Evolutionary conservation across 2,888 invertebrate genomes (phyloP).

Genomic region (Lumbricus terrestris): DNA sequence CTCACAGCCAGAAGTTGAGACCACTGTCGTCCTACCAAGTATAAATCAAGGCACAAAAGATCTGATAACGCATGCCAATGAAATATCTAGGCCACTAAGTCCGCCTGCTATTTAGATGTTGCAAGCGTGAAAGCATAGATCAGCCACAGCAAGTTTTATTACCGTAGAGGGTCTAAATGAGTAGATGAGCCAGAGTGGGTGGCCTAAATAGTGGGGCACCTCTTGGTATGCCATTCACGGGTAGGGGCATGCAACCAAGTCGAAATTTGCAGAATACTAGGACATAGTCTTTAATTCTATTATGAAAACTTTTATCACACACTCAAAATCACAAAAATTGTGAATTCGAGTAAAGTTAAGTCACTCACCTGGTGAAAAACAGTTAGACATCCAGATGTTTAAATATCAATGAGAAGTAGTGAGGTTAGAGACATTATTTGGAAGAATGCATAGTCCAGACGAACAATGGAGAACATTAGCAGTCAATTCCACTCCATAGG

Average conservation of each 20-base stretch:
- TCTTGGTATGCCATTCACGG: background rate
- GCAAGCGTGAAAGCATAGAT: background rate
- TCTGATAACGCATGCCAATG: background rate
- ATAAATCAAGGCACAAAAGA: background rate
- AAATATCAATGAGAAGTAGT: too few species aligned
- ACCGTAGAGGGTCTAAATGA: background rate
- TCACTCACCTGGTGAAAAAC: too few species aligned
- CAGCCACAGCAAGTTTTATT: background rate
- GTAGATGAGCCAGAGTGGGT: background rate
- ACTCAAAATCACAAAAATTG: too few species aligned
- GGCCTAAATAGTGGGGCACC: background rate
- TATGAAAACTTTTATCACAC: too few species aligned
- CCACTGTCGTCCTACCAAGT: background rate
- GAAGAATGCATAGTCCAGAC: too few species aligned
- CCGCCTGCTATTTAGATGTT: background rate
- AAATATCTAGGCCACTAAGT: slow-evolving; percentile 3
- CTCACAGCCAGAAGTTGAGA: background rate
- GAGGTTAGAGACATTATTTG: too few species aligned
- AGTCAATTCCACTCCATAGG: too few species aligned
- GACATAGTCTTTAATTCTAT: background rate
- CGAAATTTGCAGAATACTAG: background rate
- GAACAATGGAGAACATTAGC: too few species aligned
- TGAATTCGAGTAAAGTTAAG: too few species aligned
- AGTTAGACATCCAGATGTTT: too few species aligned
- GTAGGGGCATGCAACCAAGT: background rate